Conservation (phyloP, 2,113 vertebrate genomes). For the Porphyrio hochstetteri region DNA sequence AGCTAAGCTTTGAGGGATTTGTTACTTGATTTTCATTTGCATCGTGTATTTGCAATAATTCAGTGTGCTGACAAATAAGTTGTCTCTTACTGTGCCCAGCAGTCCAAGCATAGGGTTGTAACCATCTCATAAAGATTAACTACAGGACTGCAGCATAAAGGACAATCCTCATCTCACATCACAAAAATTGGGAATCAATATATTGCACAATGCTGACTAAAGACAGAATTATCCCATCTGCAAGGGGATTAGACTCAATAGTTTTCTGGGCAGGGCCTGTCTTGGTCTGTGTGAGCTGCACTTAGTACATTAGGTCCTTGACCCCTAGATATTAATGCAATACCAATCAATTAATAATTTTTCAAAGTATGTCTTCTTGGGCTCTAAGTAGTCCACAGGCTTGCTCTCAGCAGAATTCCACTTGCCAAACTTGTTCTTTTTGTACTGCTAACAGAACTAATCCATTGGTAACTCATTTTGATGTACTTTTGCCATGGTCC, state of each 20-base stretch:
- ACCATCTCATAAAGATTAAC: background rate
- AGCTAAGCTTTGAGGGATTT: background rate
- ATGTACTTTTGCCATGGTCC: background rate
- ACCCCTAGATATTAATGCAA: background rate
- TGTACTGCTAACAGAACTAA: background rate
- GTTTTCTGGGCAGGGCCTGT: background rate
- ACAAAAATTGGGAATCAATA: background rate
- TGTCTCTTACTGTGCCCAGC: background rate
- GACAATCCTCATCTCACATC: background rate
- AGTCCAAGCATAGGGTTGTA: background rate
- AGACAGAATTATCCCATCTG: background rate
- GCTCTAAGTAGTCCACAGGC: background rate
- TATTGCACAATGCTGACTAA: background rate
- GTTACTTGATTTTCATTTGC: background rate
- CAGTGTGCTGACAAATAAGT: background rate
- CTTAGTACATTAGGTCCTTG: background rate
- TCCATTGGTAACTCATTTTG: background rate
- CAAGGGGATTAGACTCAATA: background rate
- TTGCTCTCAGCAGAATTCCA: background rate
- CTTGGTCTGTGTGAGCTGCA: background rate
- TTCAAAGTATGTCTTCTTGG: background rate
- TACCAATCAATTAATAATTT: background rate
- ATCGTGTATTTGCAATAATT: background rate
- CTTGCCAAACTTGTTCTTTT: background rate
- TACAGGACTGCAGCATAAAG: background rate